Base-by-base conservation (phyloP, 1,140 invertebrate genomes). In the Microplitis demolitor region DNA sequence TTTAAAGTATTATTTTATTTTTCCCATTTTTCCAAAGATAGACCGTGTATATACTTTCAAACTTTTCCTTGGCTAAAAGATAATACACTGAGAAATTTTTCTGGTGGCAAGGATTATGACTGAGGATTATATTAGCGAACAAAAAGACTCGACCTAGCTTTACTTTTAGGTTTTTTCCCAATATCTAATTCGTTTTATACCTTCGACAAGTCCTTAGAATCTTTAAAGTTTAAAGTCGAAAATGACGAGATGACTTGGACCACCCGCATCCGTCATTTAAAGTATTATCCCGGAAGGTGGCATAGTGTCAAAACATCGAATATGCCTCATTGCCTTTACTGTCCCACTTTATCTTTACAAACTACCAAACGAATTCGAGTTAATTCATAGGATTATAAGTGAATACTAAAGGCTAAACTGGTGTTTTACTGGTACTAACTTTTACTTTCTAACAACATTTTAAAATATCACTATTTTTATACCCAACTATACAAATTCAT, bases 301-400 rank as follows among this genome's bases (percentile, higher is more conserved):
- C 79, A 77, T 83, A 78, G 78, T 84, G 85, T 87, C 83, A 87
- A 86, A 87, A 86, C 84, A 83, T 66, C 67, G 73, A 69, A 74
- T 71, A 60, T 69, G 73, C 50, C 74, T 74, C 74, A 78, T 77
- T 82, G 72, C 73, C 56, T 85, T 85, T 82, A 84, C 84, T 45
- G 39, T 11, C 5, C 39, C 39, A 45, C 39, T 45, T 45, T 85
- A 79, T 74, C 62, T 60, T 54, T 5, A 66, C 45, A 54, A 33
- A 11, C 16, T 60, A 31, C 16, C 11, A 60, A 33, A 60, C 16
- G 31, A 24, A 60, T 31, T 13, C 6, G 8, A 60, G 31, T 11
- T 6, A 60, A 60, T 45, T 11, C 24, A 2, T 8, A 64, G 35
- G 35, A n/a, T 8, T 35, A 64, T 45, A 39, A 64, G 33, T 64